A percentile compares a stretch with the other conserved stretches of the same genome.
Conservation (phyloP, 1,140 invertebrate genomes). For the Conus ventricosus region DNA sequence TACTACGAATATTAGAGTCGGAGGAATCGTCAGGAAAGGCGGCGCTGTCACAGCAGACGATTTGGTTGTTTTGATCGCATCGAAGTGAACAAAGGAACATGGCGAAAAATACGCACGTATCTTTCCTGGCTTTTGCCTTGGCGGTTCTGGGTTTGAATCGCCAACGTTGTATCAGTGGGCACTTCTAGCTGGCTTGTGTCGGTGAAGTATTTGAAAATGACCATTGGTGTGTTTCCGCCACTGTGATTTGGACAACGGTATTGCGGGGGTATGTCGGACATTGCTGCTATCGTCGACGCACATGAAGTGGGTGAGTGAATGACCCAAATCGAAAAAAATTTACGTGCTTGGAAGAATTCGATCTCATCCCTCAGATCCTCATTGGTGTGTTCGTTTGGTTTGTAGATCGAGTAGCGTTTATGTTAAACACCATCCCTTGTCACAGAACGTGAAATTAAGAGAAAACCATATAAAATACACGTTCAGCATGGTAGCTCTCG, state of each 20-base stretch:
- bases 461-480: too few species aligned
- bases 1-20: not conserved
- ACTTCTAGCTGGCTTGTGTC: conserved; percentile 5
- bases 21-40: not conserved
- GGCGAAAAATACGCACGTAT: not conserved
- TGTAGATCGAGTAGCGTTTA: too few species aligned
- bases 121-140: not conserved
- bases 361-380: not conserved
- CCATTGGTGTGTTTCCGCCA: conserved; percentile 20
- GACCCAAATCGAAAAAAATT: too few species aligned
- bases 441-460: too few species aligned
- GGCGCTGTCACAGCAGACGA: not conserved
- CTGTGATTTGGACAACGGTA: conserved; percentile 13
- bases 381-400: not conserved
- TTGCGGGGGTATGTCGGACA: conserved; percentile 27
- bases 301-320: conserved; percentile 29
- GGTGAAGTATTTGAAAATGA: conserved; percentile 13
- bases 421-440: too few species aligned
- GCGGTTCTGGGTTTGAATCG: not conserved
- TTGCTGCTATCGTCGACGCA: conserved; percentile 23
- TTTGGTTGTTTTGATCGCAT: not conserved
- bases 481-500: not conserved
- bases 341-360: not conserved
- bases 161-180: not conserved
- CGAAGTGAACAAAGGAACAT: conserved; percentile 14